Conservation (phyloP, 2,888 invertebrate genomes). For the Blomia tropicalis region DNA sequence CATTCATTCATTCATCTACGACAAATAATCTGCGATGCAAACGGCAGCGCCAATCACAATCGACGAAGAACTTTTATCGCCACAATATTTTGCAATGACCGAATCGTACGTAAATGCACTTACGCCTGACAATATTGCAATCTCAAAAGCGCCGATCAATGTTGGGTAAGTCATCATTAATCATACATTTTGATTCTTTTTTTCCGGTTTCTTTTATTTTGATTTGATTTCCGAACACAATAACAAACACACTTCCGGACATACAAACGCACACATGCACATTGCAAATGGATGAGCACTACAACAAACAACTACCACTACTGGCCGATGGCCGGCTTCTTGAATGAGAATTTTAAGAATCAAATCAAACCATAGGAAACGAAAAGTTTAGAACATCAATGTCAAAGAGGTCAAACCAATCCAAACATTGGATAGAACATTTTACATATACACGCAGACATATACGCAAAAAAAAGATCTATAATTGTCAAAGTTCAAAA, state of each 20-base stretch:
- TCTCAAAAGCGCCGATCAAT: conserved; percentile 42
- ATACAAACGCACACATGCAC: neutral
- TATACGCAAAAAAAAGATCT: neutral
- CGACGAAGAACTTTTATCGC: conserved; percentile 23
- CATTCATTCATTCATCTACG: too few relatives aligned
- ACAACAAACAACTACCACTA: too few relatives aligned
- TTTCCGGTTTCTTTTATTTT: too few relatives aligned
- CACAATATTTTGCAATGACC: conserved; percentile 22
- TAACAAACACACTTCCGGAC: neutral
- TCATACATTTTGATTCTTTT: conserved; percentile 18
- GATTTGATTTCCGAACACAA: conserved; percentile 30
- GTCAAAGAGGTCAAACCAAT: too few relatives aligned
- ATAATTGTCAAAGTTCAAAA: too few relatives aligned
- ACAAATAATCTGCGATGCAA: too few relatives aligned
- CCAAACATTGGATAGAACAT: too few relatives aligned
- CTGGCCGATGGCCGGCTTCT: too few relatives aligned
- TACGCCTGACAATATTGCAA: conserved; percentile 45
- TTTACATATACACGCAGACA: neutral
- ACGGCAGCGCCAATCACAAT: conserved; percentile 22
- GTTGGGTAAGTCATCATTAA: conserved; percentile 34
- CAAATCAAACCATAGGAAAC: too few relatives aligned
- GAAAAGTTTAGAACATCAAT: too few relatives aligned
- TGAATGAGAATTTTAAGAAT: too few relatives aligned
- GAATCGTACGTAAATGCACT: conserved; percentile 36
- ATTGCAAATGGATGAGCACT: neutral